Conservation (phyloP, 2,888 invertebrate genomes). For the Margaritifera margaritifera region DNA sequence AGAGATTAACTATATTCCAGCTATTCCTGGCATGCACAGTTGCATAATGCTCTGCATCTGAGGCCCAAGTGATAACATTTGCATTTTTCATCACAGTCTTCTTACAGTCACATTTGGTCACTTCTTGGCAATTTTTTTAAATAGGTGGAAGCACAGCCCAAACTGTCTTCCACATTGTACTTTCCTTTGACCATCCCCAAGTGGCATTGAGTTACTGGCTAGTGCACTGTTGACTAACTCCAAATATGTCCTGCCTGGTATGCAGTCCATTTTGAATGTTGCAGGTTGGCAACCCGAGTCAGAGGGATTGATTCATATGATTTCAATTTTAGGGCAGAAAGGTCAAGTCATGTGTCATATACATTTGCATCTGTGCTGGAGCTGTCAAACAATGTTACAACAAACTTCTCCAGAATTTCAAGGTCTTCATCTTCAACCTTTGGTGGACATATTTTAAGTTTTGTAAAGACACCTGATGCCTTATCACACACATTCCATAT, state of each 20-base stretch:
- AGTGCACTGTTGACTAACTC: no score
- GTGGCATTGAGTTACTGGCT: no score
- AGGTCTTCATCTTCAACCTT: slow-evolving; percentile 17
- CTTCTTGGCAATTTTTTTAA: slow-evolving; percentile 2
- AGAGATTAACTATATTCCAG: no score
- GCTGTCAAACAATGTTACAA: slow-evolving; percentile 39
- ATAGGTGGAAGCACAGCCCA: slow-evolving; percentile 17
- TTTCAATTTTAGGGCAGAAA: slow-evolving; percentile 46
- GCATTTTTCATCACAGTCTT: no score
- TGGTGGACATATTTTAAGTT: slow-evolving; percentile 15
- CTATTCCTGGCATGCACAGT: no score
- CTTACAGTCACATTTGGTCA: no score
- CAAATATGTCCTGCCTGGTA: no score
- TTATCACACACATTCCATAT: no score
- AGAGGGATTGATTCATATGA: slow-evolving; percentile 34
- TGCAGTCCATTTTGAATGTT: no score
- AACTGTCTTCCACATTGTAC: slow-evolving; percentile 7
- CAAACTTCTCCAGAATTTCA: slow-evolving; percentile 32
- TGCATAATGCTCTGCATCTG: no score
- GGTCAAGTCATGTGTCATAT: slow-evolving; percentile 27
- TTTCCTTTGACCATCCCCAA: slow-evolving; percentile 17
- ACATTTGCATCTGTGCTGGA: slow-evolving; percentile 30
- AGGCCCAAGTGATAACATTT: no score
- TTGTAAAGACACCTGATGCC: slow-evolving; percentile 22
- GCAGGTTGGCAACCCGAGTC: no score